Base-by-base conservation (phyloP, 2,113 vertebrate genomes). In the Stictonetta naevosa region DNA sequence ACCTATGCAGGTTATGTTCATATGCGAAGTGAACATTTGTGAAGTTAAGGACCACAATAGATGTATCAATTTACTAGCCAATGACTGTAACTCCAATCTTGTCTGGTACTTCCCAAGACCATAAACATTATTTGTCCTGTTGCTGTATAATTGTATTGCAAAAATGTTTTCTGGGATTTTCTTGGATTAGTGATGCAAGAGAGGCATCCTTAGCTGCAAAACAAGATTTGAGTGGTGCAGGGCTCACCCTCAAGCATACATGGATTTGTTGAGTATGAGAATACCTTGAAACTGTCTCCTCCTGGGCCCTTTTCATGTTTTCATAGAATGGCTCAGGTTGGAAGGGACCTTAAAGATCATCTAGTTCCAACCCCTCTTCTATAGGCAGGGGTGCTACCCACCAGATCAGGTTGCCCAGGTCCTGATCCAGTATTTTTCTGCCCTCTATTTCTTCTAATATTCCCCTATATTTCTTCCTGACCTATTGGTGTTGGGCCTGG, bases 211-310 rank as follows among this genome's bases (percentile, higher is more conserved):
- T 16, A 46, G 34, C 46, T 92, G 34, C 20, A 58, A 72, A 78
- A 63, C 36, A 60, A 42, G 68, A 83, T 53, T 14, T 53, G 56
- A 79, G 25, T 38, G 55, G 11, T 63, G 18, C 59, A 83, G 22
- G 31, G 28, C 55, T 92, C 3, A 1, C 55, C 64, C 34, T 94
- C 44, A 52, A 72, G 75, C 33, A 9, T 3, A 8, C 62, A 56
- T 60, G 52, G 64, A 78, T 77, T 93, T 90, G 22, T 75, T 76
- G 63, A 64, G 94, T 72, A 90, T 62, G 38, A 81, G 93, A 88
- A 66, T 67, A 77, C 22, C 26, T 91, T 77, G 83, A 40, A 95
- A 85, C 10, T 83, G 28, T 21, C 22, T 64, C 6, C 26, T 62
- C 28, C 38, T 62, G 53, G 16, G 72, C 12, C 34, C 29, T 93